These are phyloP conservation scores for Orchesella flavescens DNA, from an alignment of 2,888 invertebrate genomes.

Conservation along the genomic window DNA sequence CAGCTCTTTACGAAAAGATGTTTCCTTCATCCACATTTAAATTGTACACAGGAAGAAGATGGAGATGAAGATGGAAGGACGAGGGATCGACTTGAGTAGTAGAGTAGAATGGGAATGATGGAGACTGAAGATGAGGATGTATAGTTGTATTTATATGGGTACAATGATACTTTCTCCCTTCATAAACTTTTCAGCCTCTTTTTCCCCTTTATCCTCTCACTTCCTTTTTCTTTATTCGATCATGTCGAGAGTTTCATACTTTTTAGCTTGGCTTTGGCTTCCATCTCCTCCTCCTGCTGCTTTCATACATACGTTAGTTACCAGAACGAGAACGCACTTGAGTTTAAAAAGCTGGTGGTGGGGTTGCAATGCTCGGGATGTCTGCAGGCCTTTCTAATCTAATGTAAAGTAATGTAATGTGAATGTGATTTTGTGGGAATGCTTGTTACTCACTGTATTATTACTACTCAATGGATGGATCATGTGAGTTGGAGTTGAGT, in stretches of 20 bases:
- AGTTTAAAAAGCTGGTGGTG: constrained; percentile 38
- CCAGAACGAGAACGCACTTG: not conserved
- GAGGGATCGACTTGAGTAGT: not conserved
- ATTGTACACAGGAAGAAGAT: not conserved
- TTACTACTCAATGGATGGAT: constrained; percentile 15
- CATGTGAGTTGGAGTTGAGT: too few relatives aligned
- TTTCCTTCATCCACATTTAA: constrained; percentile 13
- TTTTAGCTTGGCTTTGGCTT: not conserved
- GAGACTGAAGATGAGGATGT: constrained; percentile 4
- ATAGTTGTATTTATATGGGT: not conserved
- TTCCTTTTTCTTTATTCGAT: constrained; percentile 13
- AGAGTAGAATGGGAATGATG: not conserved
- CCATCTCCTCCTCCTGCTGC: not conserved
- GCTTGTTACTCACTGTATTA: constrained; percentile 48
- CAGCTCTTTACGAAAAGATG: constrained; percentile 9
- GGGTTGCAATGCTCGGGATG: constrained; percentile 11
- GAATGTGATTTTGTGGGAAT: constrained; percentile 58
- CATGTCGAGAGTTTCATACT: constrained; percentile 16
- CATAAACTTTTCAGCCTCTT: constrained; percentile 47
- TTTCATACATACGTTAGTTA: not conserved
- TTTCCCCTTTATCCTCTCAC: constrained; percentile 13
- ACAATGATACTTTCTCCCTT: constrained; percentile 52
- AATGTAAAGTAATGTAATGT: constrained; percentile 58
- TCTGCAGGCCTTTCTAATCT: constrained; percentile 55
- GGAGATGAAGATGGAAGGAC: not conserved